Evolutionary conservation across 2,797 vertebrate genomes (phyloP), one percentile per base, ranked within the genome.

Genomic region (Pterois miles): DNA sequence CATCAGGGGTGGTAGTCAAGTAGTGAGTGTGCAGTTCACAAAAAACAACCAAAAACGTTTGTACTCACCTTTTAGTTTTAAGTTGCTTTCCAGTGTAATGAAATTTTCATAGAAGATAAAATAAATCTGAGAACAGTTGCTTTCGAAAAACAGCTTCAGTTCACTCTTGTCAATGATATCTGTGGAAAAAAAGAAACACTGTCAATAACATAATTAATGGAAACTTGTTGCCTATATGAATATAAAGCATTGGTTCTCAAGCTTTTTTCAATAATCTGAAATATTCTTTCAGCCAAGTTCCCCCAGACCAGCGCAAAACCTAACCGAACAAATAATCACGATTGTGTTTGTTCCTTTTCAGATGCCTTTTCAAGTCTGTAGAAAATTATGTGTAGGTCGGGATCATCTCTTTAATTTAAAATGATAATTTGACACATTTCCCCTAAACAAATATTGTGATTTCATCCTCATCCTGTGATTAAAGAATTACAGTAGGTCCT

Each of bases 91-190:
- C 97, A 99, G 97, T 97, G 97, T 97, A 95, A 97, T 89, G 93
- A 99, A 98, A 95, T 97, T 99, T 97, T 99, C 98, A 96, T 99
- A 99, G 96, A 99, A 99, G 96, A 99, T 97, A 96, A 99, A 98
- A 97, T 99, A 99, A 94, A 99, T 98, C 87, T 99, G 98, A 90
- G 98, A 99, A 91, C 97, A 98, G 94, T 99, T 97, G 93, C 87
- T 96, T 94, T 99, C 98, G 93, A 99, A 99, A 93, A 99, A 98
- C 23, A 95, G 93, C 94, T 99, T 99, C 90, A 99, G 94, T 91
- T 99, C 98, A 91, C 94, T 96, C 92, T 95, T 96, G 93, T 99
- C 98, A 80, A 96, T 95, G 86, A 95, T 96, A 93, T 99, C 98
- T 99, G 94, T 36, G 91, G 40, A 16, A 3, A 65, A 31, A 33